Evolutionary conservation across 2,888 invertebrate species (phyloP).

Genomic region (Gibbula magus): DNA sequence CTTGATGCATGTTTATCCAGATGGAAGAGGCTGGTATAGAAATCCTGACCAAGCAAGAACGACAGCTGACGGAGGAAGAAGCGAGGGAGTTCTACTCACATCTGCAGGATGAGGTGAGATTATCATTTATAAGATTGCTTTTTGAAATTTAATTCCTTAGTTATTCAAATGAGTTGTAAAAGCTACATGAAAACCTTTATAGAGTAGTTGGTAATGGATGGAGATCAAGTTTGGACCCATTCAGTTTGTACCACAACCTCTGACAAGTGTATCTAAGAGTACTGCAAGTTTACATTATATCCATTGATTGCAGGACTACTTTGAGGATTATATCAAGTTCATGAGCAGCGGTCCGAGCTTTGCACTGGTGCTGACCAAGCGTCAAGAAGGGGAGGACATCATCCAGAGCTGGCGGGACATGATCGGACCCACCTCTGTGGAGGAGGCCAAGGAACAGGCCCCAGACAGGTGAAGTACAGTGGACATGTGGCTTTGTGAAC

Average conservation of each 20-base stretch:
- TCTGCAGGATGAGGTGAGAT: conserved; percentile 67
- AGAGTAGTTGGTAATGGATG: too few relatives aligned
- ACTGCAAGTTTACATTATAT: not conserved
- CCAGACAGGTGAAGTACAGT: conserved; percentile 66
- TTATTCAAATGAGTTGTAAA: too few relatives aligned
- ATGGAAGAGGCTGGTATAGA: conserved; percentile 71
- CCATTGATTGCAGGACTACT: conserved; percentile 63
- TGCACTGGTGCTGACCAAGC: conserved; percentile 72
- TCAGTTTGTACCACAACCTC: too few relatives aligned
- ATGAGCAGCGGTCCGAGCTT: conserved; percentile 73
- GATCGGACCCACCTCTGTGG: conserved; percentile 72
- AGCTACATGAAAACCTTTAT: too few relatives aligned
- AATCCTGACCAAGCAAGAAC: conserved; percentile 70
- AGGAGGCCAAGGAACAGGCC: conserved; percentile 71
- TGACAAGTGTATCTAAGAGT: too few relatives aligned
- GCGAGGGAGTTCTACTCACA: conserved; percentile 71
- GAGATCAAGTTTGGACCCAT: too few relatives aligned
- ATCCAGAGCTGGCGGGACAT: conserved; percentile 73
- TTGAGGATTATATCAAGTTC: conserved; percentile 70
- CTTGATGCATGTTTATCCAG: conserved; percentile 36
- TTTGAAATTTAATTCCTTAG: too few relatives aligned
- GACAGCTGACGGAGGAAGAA: conserved; percentile 72
- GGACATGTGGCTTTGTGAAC: not conserved
- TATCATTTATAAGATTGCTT: not conserved
- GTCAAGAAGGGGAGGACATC: conserved; percentile 68